Conservation (phyloP, 2,888 invertebrate genomes). For the Drosophila testacea region DNA sequence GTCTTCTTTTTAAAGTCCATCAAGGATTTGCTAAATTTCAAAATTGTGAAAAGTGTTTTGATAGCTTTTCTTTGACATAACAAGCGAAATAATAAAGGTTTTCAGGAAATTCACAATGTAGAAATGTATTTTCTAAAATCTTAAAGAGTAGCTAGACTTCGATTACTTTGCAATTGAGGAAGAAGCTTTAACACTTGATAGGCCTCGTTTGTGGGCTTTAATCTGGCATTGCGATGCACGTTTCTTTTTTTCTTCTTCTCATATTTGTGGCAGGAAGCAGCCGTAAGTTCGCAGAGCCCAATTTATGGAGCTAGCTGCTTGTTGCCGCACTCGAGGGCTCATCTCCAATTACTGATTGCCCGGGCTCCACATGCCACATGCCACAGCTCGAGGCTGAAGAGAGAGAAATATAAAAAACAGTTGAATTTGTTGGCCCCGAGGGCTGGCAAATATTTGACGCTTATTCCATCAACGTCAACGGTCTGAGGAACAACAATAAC, state of each 20-base stretch:
- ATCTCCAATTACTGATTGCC: constrained; percentile 74
- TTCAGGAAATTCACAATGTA: too few species aligned
- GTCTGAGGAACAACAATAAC: constrained; percentile 42
- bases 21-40: too few species aligned
- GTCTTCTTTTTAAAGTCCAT: too few species aligned
- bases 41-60: too few species aligned
- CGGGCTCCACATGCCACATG: constrained; percentile 29
- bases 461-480: constrained; percentile 68
- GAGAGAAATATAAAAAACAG: constrained; percentile 7
- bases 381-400: constrained; percentile 9
- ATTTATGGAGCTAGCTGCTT: constrained; percentile 43
- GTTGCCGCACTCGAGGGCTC: constrained; percentile 46
- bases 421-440: constrained; percentile 36
- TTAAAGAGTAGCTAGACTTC: constrained; percentile 6
- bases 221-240: constrained; percentile 73
- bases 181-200: constrained; percentile 46
- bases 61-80: not conserved
- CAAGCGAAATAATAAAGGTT: not conserved
- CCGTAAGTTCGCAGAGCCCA: constrained; percentile 38
- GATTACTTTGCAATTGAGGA: not conserved
- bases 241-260: constrained; percentile 53
- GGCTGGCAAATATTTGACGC: constrained; percentile 64
- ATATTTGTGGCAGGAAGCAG: constrained; percentile 60
- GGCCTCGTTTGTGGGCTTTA: constrained; percentile 45
- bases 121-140: too few species aligned